phyloP scores from a whole-genome alignment of 2,888 invertebrate species.

The Dryobotodes eremita region DNA sequence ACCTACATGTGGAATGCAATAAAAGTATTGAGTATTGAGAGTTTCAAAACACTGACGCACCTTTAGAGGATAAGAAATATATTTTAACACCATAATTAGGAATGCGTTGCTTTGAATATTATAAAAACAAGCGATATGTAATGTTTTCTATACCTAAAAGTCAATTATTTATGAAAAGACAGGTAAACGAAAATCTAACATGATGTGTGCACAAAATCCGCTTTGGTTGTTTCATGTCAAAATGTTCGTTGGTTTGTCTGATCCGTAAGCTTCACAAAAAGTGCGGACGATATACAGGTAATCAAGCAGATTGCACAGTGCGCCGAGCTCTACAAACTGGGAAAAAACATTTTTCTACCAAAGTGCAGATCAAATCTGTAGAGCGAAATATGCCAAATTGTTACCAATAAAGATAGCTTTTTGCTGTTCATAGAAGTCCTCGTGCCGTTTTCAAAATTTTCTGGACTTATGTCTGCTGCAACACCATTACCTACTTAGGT shows the following conservation, averaged over 20 bases:
- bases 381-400: slow-evolving; percentile 26
- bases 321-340: slow-evolving; percentile 8
- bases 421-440: not conserved
- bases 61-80: not conserved
- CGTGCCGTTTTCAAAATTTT: not conserved
- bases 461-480: not conserved
- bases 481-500: not conserved
- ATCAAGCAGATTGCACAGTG: slow-evolving; percentile 56
- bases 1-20: too few relatives aligned
- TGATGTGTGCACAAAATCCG: slow-evolving; percentile 17
- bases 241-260: slow-evolving; percentile 38
- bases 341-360: slow-evolving; percentile 35
- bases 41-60: not conserved
- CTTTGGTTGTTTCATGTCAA: slow-evolving; percentile 30
- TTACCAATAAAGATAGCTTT: not conserved
- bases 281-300: slow-evolving; percentile 30
- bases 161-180: slow-evolving; percentile 26
- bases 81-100: not conserved
- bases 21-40: too few relatives aligned
- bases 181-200: slow-evolving; percentile 26
- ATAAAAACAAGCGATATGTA: not conserved
- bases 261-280: slow-evolving; percentile 43
- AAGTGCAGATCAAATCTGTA: slow-evolving; percentile 19
- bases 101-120: not conserved
- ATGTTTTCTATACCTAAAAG: not conserved